phyloP scores from a whole-genome alignment of 2,888 invertebrate genomes.

The Polydrusus tereticollis region DNA sequence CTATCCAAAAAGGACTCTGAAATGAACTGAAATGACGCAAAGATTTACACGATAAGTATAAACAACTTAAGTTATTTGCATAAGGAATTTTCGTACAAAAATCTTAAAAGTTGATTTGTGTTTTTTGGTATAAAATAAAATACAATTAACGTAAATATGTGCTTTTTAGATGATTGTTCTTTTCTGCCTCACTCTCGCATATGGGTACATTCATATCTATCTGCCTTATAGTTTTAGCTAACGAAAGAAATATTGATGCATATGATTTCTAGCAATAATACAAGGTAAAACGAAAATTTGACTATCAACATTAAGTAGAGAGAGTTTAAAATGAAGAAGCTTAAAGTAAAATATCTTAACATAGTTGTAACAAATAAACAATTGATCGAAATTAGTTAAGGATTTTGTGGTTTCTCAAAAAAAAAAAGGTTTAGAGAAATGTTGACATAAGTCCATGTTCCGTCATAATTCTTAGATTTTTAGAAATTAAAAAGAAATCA shows the following conservation, averaged over 20 bases:
- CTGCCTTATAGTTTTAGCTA: slow-evolving; percentile 1
- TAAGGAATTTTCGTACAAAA: slow-evolving; percentile 47
- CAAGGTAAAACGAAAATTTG: neutral
- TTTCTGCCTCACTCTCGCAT: slow-evolving; percentile 16
- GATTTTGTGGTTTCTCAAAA: too few relatives aligned
- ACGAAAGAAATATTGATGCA: neutral
- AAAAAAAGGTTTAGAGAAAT: too few relatives aligned
- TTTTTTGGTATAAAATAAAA: slow-evolving; percentile 18
- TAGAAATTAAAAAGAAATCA: too few relatives aligned
- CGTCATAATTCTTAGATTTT: too few relatives aligned
- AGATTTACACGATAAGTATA: slow-evolving; percentile 22
- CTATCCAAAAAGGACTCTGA: neutral
- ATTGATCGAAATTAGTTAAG: too few relatives aligned
- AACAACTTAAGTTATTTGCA: slow-evolving; percentile 29
- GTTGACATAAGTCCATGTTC: too few relatives aligned
- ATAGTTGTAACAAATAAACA: too few relatives aligned
- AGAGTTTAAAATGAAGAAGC: neutral
- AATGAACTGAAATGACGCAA: slow-evolving; percentile 17
- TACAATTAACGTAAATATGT: slow-evolving; percentile 23
- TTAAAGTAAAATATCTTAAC: too few relatives aligned
- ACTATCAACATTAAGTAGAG: neutral
- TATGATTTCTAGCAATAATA: neutral
- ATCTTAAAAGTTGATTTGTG: slow-evolving; percentile 23
- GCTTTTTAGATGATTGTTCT: slow-evolving; percentile 26
- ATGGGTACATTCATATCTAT: slow-evolving; percentile 3